Percentiles rank a stretch among this genome's conserved stretches.
These are phyloP conservation scores for Sapajus apella DNA, from an alignment of 2,113 vertebrate genomes.

Conservation along the genomic window DNA sequence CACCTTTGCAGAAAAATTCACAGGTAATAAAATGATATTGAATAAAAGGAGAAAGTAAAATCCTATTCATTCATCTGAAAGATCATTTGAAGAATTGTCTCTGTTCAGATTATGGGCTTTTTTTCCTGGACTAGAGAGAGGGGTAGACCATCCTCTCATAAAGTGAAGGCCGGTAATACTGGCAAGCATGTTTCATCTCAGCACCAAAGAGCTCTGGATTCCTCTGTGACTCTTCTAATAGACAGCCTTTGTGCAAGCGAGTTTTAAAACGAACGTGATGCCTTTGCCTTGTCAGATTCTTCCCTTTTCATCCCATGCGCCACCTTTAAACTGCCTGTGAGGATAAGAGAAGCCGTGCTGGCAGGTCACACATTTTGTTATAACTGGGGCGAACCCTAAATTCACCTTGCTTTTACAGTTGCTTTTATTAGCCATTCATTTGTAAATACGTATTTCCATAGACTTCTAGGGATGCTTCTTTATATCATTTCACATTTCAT, in stretches of 20 bases:
- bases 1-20: conserved; percentile 44
- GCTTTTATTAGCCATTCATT: conserved; percentile 23
- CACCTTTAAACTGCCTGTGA: neutral
- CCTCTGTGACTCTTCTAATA: conserved; percentile 52
- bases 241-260: conserved; percentile 29
- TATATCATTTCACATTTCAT: conserved; percentile 24
- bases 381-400: neutral
- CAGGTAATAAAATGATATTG: conserved; percentile 62
- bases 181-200: conserved; percentile 43
- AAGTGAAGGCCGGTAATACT: conserved; percentile 48
- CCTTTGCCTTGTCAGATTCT: conserved; percentile 42
- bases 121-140: neutral
- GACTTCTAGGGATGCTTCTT: neutral
- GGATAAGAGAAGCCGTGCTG: neutral
- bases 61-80: conserved; percentile 67
- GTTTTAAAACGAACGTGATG: conserved; percentile 51
- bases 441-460: neutral
- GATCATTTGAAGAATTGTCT: conserved; percentile 67
- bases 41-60: conserved; percentile 62
- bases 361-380: neutral
- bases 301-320: neutral
- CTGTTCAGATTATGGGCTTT: conserved; percentile 55
- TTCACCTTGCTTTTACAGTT: neutral
- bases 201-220: neutral
- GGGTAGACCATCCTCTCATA: conserved; percentile 38